Evolutionary conservation across 2,888 invertebrate species (phyloP), one percentile per base, ranked within the genome.

Genomic region (Plusia festucae): DNA sequence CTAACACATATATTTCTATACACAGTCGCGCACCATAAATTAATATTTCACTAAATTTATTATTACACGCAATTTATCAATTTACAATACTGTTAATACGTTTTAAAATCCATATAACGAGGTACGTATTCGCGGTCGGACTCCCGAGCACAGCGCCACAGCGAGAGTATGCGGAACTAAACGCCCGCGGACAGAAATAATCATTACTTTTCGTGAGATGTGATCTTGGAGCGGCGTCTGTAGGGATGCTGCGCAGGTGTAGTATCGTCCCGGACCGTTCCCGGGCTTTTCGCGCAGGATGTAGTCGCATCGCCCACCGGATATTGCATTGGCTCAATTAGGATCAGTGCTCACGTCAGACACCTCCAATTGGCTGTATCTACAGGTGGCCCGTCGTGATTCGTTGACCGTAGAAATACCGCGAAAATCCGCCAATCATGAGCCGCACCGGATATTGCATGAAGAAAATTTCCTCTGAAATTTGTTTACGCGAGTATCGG

Each of bases 141-240:
- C 85, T 88, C 88, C 88, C 88, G 90, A 76, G 84, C 80, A 83
- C 85, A 92, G 93, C 94, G 94, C 94, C 86, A 82, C 88, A 70
- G 81, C 91, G 95, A 92, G 91, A 91, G 86, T 90, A 89, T 90
- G 93, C 86, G 89, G 91, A 91, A 94, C 93, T 92, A 92, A 78
- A 76, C 86, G 87, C 82, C 89, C 89, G 88, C 89, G 91, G 92
- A 94, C 95, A 93, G 90, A 95, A 95, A 95, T 95, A 95, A 95
- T 95, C 95, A 94, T 95, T 95, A 95, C 93, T 95, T 95, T 94
- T 93, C 92, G 91, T 90, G 91, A 94, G 95, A 95, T 94, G 94
- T 93, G 94, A 94, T 93, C 94, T 93, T 90, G 90, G 85, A 87
- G 84, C 85, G 87, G 88, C 90, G 90, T 85, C 83, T 85, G 81